These are phyloP conservation scores for Eira barbara DNA, from an alignment of 2,113 vertebrate species.

Conservation along the genomic window DNA sequence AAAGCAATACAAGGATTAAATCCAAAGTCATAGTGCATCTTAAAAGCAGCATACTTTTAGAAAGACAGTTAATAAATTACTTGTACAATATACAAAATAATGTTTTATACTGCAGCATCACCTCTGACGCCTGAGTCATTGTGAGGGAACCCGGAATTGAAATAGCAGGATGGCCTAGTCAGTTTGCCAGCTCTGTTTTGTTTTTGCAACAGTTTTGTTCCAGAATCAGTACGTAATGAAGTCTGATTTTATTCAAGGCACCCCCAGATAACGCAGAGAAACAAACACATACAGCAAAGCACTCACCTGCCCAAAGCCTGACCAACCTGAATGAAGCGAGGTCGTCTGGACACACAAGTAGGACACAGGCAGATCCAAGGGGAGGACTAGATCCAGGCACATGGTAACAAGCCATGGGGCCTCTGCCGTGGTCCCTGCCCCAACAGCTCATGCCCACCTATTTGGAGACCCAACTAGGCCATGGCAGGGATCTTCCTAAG, in stretches of 20 bases:
- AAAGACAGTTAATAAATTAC: conserved; percentile 89
- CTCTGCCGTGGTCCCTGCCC: not conserved
- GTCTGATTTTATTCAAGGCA: conserved; percentile 86
- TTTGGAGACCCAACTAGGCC: not conserved
- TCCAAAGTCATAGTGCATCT: conserved; percentile 86
- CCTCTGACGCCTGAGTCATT: conserved; percentile 85
- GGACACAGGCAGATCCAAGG: conserved; percentile 68
- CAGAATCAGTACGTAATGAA: conserved; percentile 86
- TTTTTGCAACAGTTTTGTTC: conserved; percentile 82
- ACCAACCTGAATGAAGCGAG: conserved; percentile 78
- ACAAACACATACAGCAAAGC: conserved; percentile 81
- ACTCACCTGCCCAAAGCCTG: conserved; percentile 80
- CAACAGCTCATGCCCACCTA: not conserved
- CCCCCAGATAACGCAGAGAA: conserved; percentile 89
- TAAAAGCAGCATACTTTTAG: conserved; percentile 87
- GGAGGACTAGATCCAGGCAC: conserved; percentile 64
- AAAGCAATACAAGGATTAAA: conserved; percentile 84
- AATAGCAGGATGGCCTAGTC: conserved; percentile 76
- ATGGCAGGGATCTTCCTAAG: not conserved
- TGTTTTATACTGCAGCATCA: conserved; percentile 84
- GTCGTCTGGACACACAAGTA: conserved; percentile 75
- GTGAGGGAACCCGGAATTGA: conserved; percentile 77
- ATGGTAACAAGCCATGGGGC: not conserved
- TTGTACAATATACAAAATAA: conserved; percentile 84
- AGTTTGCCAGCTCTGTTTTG: conserved; percentile 41